A percentile compares a stretch with the other conserved stretches of the same genome.
phyloP scores from a whole-genome alignment of 2,113 vertebrate genomes.

The Carlito syrichta region DNA sequence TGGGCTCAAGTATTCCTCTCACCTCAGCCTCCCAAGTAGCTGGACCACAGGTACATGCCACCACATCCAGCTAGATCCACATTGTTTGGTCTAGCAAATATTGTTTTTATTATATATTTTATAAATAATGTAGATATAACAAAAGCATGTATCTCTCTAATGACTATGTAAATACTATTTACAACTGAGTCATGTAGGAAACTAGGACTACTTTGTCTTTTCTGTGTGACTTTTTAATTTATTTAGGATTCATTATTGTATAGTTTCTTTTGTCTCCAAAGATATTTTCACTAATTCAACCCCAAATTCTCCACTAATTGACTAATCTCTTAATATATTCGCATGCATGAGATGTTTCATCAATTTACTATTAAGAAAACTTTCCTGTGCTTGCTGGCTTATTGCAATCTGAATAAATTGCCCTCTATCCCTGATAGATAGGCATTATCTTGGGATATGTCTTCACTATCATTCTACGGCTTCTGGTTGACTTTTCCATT shows the following conservation, averaged over 20 bases:
- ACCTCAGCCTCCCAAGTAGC: no score
- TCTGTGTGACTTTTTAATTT: background rate
- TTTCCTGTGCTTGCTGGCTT: background rate
- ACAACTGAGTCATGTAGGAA: background rate
- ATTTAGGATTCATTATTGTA: background rate
- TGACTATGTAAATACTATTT: background rate
- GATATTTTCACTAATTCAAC: background rate
- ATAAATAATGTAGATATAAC: background rate
- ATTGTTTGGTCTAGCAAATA: no score
- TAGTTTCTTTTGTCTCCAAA: background rate
- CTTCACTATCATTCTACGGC: background rate
- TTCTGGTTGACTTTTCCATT: background rate
- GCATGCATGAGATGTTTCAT: background rate
- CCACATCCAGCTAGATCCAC: no score
- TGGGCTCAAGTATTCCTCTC: no score
- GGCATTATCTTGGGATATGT: background rate
- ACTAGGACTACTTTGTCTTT: background rate
- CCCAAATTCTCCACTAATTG: background rate
- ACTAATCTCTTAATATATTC: background rate
- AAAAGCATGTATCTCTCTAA: background rate
- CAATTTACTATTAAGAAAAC: background rate
- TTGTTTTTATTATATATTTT: background rate
- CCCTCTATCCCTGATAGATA: background rate
- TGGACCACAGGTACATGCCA: no score
- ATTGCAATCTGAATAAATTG: background rate